Percentiles rank a stretch among this genome's conserved stretches.
phyloP scores from a whole-genome alignment of 2,113 vertebrate genomes.

The Fulica atra region DNA sequence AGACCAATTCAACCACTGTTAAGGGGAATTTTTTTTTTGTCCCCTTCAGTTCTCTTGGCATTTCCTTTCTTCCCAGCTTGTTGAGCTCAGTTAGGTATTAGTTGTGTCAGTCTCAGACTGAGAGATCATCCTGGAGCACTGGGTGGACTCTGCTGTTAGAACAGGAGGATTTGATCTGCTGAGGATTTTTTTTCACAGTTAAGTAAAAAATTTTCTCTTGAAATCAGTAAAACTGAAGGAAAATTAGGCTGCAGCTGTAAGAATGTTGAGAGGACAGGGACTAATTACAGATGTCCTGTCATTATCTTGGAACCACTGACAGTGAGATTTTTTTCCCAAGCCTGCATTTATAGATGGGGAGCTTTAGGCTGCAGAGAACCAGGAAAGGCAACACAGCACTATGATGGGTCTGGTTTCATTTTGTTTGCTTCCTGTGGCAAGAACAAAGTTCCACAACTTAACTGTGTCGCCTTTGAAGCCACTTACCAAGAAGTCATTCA shows the following conservation, averaged over 20 bases:
- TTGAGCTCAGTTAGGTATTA: not conserved
- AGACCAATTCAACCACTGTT: not conserved
- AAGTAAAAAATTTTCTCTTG: not conserved
- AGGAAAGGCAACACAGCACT: not conserved
- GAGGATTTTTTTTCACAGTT: not conserved
- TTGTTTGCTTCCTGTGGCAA: not conserved
- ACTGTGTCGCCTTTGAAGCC: not conserved
- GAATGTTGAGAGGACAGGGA: not conserved
- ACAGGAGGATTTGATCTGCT: not conserved
- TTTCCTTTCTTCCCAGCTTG: not conserved
- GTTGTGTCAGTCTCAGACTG: not conserved
- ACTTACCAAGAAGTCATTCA: not conserved
- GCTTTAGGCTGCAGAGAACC: not conserved
- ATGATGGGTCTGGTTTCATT: fast-evolving
- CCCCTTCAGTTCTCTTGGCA: not conserved
- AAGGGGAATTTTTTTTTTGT: not conserved
- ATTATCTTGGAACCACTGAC: not conserved
- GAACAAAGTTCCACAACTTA: not conserved
- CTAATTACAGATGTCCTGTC: not conserved
- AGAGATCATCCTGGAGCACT: not conserved
- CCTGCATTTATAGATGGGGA: not conserved
- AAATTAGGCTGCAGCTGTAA: not conserved
- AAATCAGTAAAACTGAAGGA: not conserved
- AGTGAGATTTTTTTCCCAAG: not conserved
- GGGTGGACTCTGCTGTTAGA: not conserved